Conservation (phyloP, 2,888 invertebrate species). For the Aspidapion aeneum region DNA sequence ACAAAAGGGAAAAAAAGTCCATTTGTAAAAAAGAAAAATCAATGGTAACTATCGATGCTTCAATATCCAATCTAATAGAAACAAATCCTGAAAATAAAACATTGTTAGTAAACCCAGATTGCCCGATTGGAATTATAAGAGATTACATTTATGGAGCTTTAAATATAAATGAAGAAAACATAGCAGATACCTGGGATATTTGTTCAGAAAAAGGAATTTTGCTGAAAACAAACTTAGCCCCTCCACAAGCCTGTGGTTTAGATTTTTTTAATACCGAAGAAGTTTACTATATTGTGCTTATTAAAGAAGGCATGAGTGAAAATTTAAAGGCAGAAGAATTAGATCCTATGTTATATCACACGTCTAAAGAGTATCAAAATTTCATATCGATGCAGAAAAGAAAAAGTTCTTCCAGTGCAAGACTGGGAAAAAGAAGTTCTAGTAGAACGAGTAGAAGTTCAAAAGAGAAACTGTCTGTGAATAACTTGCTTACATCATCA, state of each 20-base stretch:
- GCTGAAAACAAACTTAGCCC: conserved; percentile 10
- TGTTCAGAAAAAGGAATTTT: conserved; percentile 16
- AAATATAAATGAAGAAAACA: conserved; percentile 19
- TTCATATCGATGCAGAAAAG: conserved; percentile 15
- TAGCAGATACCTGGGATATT: conserved; percentile 23
- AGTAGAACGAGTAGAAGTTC: background rate
- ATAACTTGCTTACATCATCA: background rate
- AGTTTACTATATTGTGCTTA: conserved; percentile 21
- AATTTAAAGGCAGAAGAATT: background rate
- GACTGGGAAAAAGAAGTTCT: background rate
- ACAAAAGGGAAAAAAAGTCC: background rate
- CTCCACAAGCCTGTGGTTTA: conserved; percentile 15
- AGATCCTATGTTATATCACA: conserved; percentile 19
- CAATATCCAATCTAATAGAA: background rate
- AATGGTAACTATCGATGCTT: background rate
- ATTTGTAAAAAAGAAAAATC: background rate
- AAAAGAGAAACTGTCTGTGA: background rate
- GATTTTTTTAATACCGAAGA: conserved; percentile 21
- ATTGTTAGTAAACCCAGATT: conserved; percentile 44
- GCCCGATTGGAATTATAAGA: conserved; percentile 42
- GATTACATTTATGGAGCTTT: conserved; percentile 38
- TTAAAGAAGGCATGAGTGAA: conserved; percentile 5
- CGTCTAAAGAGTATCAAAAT: conserved; percentile 22
- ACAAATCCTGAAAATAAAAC: conserved; percentile 28
- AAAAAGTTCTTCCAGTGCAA: conserved; percentile 6